Base-by-base conservation (phyloP, 2,113 vertebrate genomes). In the Podarcis cretensis region DNA sequence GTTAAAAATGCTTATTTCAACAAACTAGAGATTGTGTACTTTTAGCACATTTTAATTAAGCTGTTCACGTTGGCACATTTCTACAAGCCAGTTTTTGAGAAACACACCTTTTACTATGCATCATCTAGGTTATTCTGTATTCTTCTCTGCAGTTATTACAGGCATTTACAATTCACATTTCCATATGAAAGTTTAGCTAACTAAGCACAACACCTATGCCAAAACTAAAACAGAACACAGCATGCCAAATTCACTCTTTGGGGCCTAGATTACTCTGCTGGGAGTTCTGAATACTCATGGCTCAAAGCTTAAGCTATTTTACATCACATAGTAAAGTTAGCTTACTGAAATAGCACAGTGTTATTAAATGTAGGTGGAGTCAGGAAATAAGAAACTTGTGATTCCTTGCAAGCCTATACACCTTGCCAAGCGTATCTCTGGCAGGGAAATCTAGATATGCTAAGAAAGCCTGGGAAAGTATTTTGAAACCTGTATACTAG, bases 371-470 rank as follows among this genome's bases (percentile, higher is more conserved):
- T 66, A 82, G 21, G 27, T 40, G 27, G 10, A 48, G 80, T 86
- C 78, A 74, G 59, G 2, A 40, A 63, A 88, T 21, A 48, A 43
- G 40, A 79, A 48, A 83, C 20, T 32, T 76, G 9, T 10, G 37
- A 35, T 77, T 68, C 7, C 37, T 76, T 66, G 40, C 5, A 35
- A 83, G 40, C 7, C 40, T 3, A n/a, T 3, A 48, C 4, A 65
- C 20, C 27, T 32, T 68, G 35, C 23, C 40, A 80, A 25, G 73
- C 6, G 2, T 81, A 4, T 63, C 5, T 30, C 16, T 30, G 3
- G n/a, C 35, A 82, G 63, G 92, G 88, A 3, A 21, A 37, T 35
- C 35, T 85, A 89, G 57, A 23, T 81, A 66, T 84, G 23, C 77
- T 32, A 83, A 30, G 0, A 35, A 20, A 5, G 16, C 25, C 25